Conservation (phyloP, 2,888 invertebrate species). For the Thera obeliscata region DNA sequence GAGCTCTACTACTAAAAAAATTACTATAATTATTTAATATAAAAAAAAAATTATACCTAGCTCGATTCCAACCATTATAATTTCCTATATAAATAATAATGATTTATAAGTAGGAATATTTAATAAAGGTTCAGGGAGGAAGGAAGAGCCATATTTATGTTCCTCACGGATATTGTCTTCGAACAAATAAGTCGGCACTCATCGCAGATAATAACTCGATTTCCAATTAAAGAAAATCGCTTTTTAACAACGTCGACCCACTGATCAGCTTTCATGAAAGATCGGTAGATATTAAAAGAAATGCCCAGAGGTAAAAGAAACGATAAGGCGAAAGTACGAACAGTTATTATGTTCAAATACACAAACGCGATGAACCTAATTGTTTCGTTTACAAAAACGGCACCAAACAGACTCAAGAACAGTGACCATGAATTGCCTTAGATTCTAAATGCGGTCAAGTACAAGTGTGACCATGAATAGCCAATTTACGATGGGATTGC, state of each 20-base stretch:
- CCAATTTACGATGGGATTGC: too few species aligned
- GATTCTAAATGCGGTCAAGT: too few species aligned
- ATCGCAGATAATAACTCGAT: slow-evolving; percentile 52
- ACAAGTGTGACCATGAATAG: too few species aligned
- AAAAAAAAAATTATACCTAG: too few species aligned
- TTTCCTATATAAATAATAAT: background rate
- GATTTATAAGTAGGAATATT: background rate
- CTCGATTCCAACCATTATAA: too few species aligned
- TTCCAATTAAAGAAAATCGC: slow-evolving; percentile 61
- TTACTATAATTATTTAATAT: too few species aligned
- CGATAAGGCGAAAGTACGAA: background rate
- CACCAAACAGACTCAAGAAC: too few species aligned
- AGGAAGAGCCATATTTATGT: slow-evolving; percentile 34
- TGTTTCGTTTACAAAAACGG: too few species aligned
- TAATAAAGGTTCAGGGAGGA: slow-evolving; percentile 17
- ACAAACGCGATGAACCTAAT: background rate
- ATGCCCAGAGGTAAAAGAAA: slow-evolving; percentile 24
- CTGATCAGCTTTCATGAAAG: slow-evolving; percentile 62
- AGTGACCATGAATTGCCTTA: too few species aligned
- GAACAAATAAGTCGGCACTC: slow-evolving; percentile 41
- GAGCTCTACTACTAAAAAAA: too few species aligned
- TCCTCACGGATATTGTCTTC: slow-evolving; percentile 41
- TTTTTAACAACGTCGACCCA: slow-evolving; percentile 54
- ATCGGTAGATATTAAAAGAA: slow-evolving; percentile 51
- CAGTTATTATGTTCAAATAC: background rate